Conservation (phyloP, 2,797 vertebrate genomes). For the Hyperoplus immaculatus region DNA sequence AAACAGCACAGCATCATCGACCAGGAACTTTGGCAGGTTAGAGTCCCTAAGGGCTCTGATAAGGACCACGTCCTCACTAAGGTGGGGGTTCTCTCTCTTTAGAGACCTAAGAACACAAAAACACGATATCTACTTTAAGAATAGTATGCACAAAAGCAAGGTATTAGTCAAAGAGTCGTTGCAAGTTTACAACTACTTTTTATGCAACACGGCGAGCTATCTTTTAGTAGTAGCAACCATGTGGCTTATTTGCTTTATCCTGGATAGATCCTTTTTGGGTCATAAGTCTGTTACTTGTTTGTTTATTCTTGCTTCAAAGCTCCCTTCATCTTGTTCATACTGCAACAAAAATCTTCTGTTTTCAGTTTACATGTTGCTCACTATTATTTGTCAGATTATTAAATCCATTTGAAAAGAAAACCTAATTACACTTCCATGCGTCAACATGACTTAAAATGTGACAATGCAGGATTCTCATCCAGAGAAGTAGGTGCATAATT, state of each 20-base stretch:
- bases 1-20: constrained; percentile 88
- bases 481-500: neutral
- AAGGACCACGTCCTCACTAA: constrained; percentile 90
- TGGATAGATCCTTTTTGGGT: neutral
- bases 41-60: constrained; percentile 91
- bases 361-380: neutral
- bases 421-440: neutral
- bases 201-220: no score
- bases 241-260: neutral
- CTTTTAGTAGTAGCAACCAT: neutral
- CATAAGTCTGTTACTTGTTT: neutral
- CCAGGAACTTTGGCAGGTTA: constrained; percentile 90
- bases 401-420: neutral
- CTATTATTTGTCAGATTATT: neutral
- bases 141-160: neutral
- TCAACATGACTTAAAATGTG: neutral
- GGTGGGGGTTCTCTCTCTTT: constrained; percentile 89
- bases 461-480: neutral
- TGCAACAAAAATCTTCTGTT: neutral
- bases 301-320: neutral
- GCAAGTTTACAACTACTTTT: constrained; percentile 4
- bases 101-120: constrained; percentile 81
- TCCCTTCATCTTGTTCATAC: neutral
- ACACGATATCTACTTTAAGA: neutral
- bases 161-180: neutral